A percentile compares a stretch with the other conserved stretches of the same genome.
phyloP scores from a whole-genome alignment of 2,888 invertebrate species.

The Hartigia nigra region DNA sequence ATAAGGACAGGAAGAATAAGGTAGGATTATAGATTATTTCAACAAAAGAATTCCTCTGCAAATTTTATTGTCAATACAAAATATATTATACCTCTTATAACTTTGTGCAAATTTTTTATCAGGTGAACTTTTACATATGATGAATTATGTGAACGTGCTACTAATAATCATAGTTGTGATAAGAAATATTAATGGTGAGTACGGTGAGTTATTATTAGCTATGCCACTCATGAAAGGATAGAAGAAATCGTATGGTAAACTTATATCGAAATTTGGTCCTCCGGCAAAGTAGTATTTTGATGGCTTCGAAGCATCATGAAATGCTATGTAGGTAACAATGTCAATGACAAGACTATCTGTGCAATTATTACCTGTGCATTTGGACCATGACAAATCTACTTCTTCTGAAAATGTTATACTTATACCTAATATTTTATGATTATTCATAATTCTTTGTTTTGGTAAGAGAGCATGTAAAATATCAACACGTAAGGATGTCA shows the following conservation, averaged over 20 bases:
- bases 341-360: constrained; percentile 42
- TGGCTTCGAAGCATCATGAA: constrained; percentile 67
- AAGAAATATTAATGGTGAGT: not conserved
- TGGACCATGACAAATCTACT: constrained; percentile 48
- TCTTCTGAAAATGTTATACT: constrained; percentile 52
- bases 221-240: constrained; percentile 71
- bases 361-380: constrained; percentile 49
- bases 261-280: constrained; percentile 74
- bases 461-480: constrained; percentile 53
- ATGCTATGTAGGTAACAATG: constrained; percentile 55
- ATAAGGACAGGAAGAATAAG: not conserved
- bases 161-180: not conserved
- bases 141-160: not conserved
- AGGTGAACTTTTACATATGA: not conserved
- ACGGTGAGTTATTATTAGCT: not conserved
- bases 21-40: not conserved
- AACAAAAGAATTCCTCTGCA: not conserved
- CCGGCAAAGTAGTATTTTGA: constrained; percentile 69
- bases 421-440: constrained; percentile 52
- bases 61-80: not conserved
- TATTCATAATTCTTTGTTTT: constrained; percentile 47
- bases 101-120: not conserved
- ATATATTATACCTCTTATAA: not conserved
- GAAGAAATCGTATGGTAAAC: constrained; percentile 79
- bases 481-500: constrained; percentile 55